Percentiles rank a stretch among this genome's conserved stretches.
Evolutionary conservation across 2,113 vertebrate genomes (phyloP).

Genomic region (Haemorhous mexicanus): DNA sequence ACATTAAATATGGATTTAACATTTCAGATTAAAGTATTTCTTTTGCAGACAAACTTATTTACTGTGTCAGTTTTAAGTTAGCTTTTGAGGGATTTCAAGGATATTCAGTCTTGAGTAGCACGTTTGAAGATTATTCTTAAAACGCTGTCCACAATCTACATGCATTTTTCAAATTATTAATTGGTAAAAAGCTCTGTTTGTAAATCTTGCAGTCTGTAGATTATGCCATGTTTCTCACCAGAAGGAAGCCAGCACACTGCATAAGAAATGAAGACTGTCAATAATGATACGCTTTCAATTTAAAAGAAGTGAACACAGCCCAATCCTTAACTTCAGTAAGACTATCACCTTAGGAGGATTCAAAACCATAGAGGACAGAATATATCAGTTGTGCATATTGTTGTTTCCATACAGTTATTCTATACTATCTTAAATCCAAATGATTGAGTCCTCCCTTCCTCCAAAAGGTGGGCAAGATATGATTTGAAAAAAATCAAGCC

Average conservation of each 20-base stretch:
- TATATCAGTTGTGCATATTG: not conserved
- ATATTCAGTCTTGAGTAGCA: not conserved
- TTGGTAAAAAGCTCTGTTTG: not conserved
- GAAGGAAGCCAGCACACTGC: not conserved
- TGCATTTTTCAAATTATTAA: not conserved
- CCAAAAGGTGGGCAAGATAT: not conserved
- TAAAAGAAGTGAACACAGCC: not conserved
- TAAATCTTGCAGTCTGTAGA: not conserved
- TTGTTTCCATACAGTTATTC: not conserved
- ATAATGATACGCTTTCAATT: fast-evolving
- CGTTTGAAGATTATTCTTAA: not conserved
- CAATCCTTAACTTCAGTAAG: not conserved
- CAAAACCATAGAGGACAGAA: not conserved
- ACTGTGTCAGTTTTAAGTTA: not conserved
- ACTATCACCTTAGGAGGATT: not conserved
- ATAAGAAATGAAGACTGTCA: not conserved
- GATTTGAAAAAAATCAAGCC: not conserved
- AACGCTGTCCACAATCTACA: not conserved
- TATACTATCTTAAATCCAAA: not conserved
- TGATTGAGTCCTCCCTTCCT: not conserved
- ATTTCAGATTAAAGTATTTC: not conserved
- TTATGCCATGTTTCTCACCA: not conserved
- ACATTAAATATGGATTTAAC: not conserved
- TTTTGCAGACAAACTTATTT: not conserved
- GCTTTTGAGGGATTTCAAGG: not conserved